Conservation (phyloP, 1,140 invertebrate genomes). For the Drosophila pseudoobscura region DNA sequence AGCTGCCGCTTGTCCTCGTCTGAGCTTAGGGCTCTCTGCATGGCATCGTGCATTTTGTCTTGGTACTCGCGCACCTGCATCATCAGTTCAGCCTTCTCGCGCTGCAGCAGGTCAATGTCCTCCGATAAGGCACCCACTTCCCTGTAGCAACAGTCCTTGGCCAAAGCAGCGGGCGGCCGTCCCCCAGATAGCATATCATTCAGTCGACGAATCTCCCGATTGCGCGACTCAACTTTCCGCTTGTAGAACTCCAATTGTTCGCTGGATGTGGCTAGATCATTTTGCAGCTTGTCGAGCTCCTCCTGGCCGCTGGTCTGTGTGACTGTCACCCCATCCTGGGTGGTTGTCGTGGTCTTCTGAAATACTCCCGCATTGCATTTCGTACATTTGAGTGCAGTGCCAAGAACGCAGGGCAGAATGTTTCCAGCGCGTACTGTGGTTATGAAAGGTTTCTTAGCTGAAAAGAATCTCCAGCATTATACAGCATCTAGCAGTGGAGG, state of each 20-base stretch:
- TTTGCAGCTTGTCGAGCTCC: conserved; percentile 68
- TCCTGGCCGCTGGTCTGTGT: conserved; percentile 48
- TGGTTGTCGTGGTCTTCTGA: conserved; percentile 50
- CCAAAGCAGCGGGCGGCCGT: conserved; percentile 84
- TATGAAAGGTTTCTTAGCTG: conserved; percentile 80
- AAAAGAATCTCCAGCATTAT: neutral
- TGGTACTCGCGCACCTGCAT: conserved; percentile 85
- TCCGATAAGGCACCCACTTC: conserved; percentile 82
- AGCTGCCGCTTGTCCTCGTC: conserved; percentile 86
- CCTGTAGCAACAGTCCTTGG: conserved; percentile 85
- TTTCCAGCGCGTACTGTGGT: conserved; percentile 71
- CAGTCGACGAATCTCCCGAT: conserved; percentile 86
- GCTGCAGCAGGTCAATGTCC: conserved; percentile 84
- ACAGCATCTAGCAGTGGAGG: neutral
- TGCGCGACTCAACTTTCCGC: conserved; percentile 78
- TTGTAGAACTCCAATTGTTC: conserved; percentile 73
- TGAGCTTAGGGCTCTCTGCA: conserved; percentile 86
- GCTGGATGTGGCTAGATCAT: conserved; percentile 45
- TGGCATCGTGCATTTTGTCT: conserved; percentile 87
- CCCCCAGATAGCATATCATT: conserved; percentile 85
- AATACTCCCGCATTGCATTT: conserved; percentile 72
- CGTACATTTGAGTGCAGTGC: conserved; percentile 57
- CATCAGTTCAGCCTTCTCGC: conserved; percentile 85
- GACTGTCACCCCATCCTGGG: conserved; percentile 48
- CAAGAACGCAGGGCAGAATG: conserved; percentile 48